phyloP scores from a whole-genome alignment of 1,140 invertebrate genomes.

The Drosophila suzukii region DNA sequence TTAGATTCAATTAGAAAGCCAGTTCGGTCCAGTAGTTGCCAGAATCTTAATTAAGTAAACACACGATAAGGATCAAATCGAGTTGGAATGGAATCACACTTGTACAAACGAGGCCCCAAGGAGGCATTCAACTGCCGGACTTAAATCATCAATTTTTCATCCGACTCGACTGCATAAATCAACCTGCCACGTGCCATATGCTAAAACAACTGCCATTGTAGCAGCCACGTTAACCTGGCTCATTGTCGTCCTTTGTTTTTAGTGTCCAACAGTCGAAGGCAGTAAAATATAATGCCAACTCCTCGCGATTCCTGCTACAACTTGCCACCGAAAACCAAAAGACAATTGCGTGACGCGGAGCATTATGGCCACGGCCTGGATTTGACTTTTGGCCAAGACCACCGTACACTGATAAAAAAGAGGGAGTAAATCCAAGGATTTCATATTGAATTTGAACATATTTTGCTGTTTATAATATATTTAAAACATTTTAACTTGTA shows the following conservation, averaged over 20 bases:
- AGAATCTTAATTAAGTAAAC: constrained; percentile 51
- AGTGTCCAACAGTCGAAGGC: constrained; percentile 70
- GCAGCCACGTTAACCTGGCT: constrained; percentile 47
- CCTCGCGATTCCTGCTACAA: neutral
- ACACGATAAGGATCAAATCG: constrained; percentile 42
- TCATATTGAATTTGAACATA: too few relatives aligned
- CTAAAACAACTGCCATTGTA: constrained; percentile 37
- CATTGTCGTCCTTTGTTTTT: constrained; percentile 71
- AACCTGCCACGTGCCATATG: constrained; percentile 55
- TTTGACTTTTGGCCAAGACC: constrained; percentile 43
- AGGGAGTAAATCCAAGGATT: too few relatives aligned
- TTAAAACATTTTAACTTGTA: too few relatives aligned
- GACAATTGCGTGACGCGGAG: constrained; percentile 62
- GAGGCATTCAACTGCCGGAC: constrained; percentile 43
- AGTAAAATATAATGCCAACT: constrained; percentile 74
- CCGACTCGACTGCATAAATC: constrained; percentile 64
- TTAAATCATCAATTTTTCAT: constrained; percentile 74
- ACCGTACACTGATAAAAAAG: neutral
- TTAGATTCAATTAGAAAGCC: constrained; percentile 29
- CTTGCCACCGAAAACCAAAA: constrained; percentile 10
- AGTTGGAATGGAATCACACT: constrained; percentile 20
- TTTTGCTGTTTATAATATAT: too few relatives aligned
- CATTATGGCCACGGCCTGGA: constrained; percentile 43
- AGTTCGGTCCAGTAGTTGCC: constrained; percentile 23
- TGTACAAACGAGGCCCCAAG: constrained; percentile 46